Percentiles rank a stretch among this genome's conserved stretches.
Conservation (phyloP, 1,140 invertebrate genomes). For the Philotrypesis tridentata region DNA sequence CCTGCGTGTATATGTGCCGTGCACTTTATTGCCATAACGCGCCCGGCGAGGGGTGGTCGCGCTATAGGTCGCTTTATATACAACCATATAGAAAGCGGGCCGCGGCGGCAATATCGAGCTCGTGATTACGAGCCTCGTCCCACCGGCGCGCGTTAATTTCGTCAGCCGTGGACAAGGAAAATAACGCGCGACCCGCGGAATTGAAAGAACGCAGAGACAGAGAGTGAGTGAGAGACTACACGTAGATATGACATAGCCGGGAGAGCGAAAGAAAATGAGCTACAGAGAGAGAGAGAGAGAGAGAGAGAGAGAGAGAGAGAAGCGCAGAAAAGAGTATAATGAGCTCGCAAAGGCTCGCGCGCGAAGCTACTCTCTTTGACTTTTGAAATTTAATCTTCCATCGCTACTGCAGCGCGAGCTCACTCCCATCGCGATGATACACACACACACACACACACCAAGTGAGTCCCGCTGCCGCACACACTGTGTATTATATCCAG, state of each 20-base stretch:
- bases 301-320: too few species aligned
- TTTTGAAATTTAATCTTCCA: constrained; percentile 38
- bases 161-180: not conserved
- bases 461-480: not conserved
- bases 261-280: too few species aligned
- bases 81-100: not conserved
- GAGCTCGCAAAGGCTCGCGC: not conserved
- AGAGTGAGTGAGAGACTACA: too few species aligned
- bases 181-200: too few species aligned
- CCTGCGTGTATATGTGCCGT: too few species aligned
- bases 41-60: too few species aligned
- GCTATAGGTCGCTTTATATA: not conserved
- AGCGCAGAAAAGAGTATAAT: constrained; percentile 15
- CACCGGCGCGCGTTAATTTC: not conserved
- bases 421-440: constrained; percentile 7
- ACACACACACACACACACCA: not conserved
- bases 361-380: not conserved
- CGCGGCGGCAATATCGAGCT: not conserved
- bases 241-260: too few species aligned
- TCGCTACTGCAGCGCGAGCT: constrained; percentile 6
- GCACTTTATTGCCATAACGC: not conserved
- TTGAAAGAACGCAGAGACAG: too few species aligned
- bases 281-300: too few species aligned
- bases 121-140: not conserved
- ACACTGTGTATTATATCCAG: not conserved